A percentile compares a stretch with the other conserved stretches of the same genome.
phyloP scores from a whole-genome alignment of 2,113 vertebrate species.

The Pteropus alecto region DNA sequence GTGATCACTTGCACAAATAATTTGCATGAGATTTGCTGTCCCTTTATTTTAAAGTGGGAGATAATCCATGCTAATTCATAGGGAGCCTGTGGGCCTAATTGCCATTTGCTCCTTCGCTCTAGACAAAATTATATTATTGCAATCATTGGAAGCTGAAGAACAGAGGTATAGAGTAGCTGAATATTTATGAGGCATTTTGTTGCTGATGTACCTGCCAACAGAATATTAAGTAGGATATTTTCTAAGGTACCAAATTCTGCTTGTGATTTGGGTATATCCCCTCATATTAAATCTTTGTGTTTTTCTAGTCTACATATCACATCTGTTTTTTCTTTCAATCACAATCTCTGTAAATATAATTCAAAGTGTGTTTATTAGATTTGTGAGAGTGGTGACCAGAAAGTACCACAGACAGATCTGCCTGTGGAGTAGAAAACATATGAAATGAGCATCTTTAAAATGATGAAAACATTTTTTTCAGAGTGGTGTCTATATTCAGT shows the following conservation, averaged over 20 bases:
- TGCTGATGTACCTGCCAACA: constrained; percentile 62
- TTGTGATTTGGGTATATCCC: constrained; percentile 68
- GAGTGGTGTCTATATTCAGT: constrained; percentile 52
- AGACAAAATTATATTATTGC: constrained; percentile 58
- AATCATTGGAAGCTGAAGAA: constrained; percentile 58
- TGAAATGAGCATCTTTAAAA: constrained; percentile 54
- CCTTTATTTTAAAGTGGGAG: constrained; percentile 30
- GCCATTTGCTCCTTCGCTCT: constrained; percentile 61
- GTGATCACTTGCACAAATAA: constrained; percentile 20
- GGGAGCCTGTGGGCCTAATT: constrained; percentile 46
- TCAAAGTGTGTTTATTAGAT: constrained; percentile 57
- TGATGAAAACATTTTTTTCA: not conserved
- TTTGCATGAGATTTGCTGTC: constrained; percentile 18
- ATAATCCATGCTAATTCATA: constrained; percentile 48
- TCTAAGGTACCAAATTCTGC: constrained; percentile 61
- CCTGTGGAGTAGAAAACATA: constrained; percentile 18
- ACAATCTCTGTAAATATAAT: constrained; percentile 62
- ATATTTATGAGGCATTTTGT: constrained; percentile 73
- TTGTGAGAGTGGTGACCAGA: constrained; percentile 56
- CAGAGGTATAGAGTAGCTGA: constrained; percentile 64
- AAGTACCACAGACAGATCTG: constrained; percentile 50
- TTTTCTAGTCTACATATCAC: constrained; percentile 44
- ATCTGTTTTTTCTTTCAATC: constrained; percentile 64
- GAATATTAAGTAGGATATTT: constrained; percentile 74
- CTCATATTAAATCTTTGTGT: constrained; percentile 66